Conservation (phyloP, 2,113 vertebrate genomes). For the Pangasianodon gigas region DNA sequence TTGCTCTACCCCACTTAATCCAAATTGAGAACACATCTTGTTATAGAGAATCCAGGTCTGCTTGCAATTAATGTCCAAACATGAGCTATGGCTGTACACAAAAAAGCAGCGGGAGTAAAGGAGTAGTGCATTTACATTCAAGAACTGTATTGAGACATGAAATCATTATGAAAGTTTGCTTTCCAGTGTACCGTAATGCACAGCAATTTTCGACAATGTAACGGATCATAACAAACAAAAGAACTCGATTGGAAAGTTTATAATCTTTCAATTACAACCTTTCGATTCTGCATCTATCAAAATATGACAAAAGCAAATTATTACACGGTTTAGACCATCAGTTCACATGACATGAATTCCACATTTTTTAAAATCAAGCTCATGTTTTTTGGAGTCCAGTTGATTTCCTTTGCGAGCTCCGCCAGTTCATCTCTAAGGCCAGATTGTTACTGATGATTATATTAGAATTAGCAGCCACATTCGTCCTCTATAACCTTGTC, state of each 20-base stretch:
- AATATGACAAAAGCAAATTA: constrained; percentile 11
- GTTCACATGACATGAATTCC: neutral
- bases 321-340: neutral
- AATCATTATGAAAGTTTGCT: constrained; percentile 22
- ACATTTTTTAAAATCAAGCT: constrained; percentile 63
- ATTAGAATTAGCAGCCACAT: constrained; percentile 86
- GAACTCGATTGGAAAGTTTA: neutral
- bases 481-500: constrained; percentile 80
- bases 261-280: constrained; percentile 11
- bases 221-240: neutral
- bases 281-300: constrained; percentile 5
- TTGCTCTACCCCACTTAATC: constrained; percentile 42
- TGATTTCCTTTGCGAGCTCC: constrained; percentile 75
- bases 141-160: constrained; percentile 4
- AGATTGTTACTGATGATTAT: constrained; percentile 87
- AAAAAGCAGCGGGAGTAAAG: neutral
- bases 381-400: constrained; percentile 89
- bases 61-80: constrained; percentile 53
- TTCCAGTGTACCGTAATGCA: neutral
- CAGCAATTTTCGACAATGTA: neutral
- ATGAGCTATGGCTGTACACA: constrained; percentile 42
- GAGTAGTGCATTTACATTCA: constrained; percentile 21
- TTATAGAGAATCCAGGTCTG: constrained; percentile 42
- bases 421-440: constrained; percentile 78
- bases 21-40: constrained; percentile 54